phyloP scores from a whole-genome alignment of 2,797 vertebrate species.

The Parauchenoglanis punctatus region DNA sequence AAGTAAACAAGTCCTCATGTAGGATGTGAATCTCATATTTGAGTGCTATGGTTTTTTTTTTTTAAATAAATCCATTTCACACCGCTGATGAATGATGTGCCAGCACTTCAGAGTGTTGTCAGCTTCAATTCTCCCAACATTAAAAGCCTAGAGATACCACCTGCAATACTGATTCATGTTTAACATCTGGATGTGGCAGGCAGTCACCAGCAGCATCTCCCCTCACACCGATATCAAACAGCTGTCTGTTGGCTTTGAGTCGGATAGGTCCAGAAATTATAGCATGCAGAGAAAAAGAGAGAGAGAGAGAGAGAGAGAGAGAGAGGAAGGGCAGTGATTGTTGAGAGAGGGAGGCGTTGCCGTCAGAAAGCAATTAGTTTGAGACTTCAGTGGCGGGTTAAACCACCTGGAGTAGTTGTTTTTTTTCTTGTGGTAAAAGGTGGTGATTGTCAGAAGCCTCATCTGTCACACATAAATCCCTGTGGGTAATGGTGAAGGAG shows the following conservation, averaged over 20 bases:
- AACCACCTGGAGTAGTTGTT: constrained; percentile 26
- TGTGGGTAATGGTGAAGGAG: constrained; percentile 46
- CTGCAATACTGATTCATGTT: constrained; percentile 37
- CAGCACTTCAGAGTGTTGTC: constrained; percentile 37
- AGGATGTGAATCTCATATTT: constrained; percentile 42
- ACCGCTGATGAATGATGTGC: constrained; percentile 1
- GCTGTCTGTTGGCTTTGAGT: constrained; percentile 21
- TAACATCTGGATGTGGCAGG: constrained; percentile 52
- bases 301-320: not conserved
- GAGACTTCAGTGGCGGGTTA: constrained; percentile 39
- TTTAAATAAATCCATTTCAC: not conserved
- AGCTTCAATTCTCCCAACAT: constrained; percentile 44
- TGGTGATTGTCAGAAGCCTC: constrained; percentile 33
- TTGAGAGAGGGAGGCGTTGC: not conserved
- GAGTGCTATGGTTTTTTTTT: not conserved
- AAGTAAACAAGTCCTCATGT: constrained; percentile 40
- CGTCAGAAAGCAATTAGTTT: constrained; percentile 49
- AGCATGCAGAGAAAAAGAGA: constrained; percentile 7
- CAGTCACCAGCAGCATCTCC: constrained; percentile 54
- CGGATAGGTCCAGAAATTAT: constrained; percentile 16
- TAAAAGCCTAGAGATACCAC: constrained; percentile 35
- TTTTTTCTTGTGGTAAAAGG: constrained; percentile 45
- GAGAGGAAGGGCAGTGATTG: constrained; percentile 11
- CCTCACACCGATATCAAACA: constrained; percentile 28
- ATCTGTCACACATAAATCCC: constrained; percentile 45